Evolutionary conservation across 2,888 invertebrate genomes (phyloP).

Genomic region (Spatulosminthurus flaviceps): DNA sequence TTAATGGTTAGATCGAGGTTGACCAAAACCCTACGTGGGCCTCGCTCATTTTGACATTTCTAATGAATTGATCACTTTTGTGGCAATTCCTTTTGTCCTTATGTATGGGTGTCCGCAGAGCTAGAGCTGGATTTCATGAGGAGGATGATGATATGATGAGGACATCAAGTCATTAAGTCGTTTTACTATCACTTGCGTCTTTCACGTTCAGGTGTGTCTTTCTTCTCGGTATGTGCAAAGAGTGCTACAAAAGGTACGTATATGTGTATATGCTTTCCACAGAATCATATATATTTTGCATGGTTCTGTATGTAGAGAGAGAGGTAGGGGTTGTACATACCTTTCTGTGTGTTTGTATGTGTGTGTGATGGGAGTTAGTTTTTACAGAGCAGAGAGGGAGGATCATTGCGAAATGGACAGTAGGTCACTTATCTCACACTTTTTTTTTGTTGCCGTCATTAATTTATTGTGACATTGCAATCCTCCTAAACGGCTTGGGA

Average conservation of each 20-base stretch:
- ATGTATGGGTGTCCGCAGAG: neutral
- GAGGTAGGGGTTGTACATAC: neutral
- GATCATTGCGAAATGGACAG: slow-evolving; percentile 23
- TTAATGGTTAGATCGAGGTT: neutral
- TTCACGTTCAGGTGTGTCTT: too few relatives aligned
- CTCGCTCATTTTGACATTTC: neutral
- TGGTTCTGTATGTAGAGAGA: too few relatives aligned
- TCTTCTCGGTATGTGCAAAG: too few relatives aligned
- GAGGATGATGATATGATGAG: neutral
- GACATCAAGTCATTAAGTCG: neutral
- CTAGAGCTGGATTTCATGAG: neutral
- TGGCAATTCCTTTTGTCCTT: neutral
- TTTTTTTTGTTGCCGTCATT: slow-evolving; percentile 10
- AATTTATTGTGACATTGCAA: neutral
- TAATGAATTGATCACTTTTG: neutral
- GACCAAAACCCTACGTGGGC: slow-evolving; percentile 8
- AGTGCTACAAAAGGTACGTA: too few relatives aligned
- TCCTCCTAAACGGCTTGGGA: too few relatives aligned
- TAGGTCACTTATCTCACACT: slow-evolving; percentile 23
- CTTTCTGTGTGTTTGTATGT: too few relatives aligned
- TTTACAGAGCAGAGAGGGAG: neutral
- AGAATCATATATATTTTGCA: neutral
- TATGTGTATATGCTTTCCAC: too few relatives aligned
- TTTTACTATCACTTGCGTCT: slow-evolving; percentile 4
- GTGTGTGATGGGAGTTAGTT: neutral